Percentiles rank a stretch among this genome's conserved stretches.
Conservation (phyloP, 2,113 vertebrate species). For the Hemiscyllium ocellatum region DNA sequence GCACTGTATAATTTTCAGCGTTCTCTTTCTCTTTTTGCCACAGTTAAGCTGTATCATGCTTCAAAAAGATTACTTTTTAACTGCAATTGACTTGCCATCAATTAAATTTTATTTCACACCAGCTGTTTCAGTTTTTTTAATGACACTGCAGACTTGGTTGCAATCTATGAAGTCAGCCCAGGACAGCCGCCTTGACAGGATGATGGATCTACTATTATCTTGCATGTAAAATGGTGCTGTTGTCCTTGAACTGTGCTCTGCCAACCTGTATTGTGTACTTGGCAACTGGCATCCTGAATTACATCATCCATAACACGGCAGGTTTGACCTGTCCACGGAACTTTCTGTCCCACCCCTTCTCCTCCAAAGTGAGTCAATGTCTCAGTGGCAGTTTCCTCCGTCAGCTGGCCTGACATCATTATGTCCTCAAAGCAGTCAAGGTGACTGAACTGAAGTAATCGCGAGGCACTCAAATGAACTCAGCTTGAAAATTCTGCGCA, state of each 20-base stretch:
- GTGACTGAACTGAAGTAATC: neutral
- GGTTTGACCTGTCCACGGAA: neutral
- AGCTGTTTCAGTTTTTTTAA: constrained; percentile 25
- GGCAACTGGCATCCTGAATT: neutral
- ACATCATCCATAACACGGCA: constrained; percentile 14
- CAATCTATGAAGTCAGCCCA: neutral
- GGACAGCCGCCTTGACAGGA: neutral
- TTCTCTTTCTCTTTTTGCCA: neutral
- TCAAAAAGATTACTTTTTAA: constrained; percentile 25
- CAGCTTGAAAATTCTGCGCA: neutral
- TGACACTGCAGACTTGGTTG: neutral
- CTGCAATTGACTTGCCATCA: neutral
- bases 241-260: constrained; percentile 13
- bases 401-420: neutral
- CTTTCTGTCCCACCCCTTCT: neutral
- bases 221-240: neutral
- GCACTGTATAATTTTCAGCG: neutral
- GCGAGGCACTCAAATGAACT: neutral
- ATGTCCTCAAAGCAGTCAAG: neutral
- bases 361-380: neutral
- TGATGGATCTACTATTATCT: constrained; percentile 22
- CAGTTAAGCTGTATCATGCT: neutral
- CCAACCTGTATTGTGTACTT: constrained; percentile 16
- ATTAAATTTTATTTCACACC: constrained; percentile 22
- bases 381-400: neutral